Percentiles rank a stretch among this genome's conserved stretches.
Conservation (phyloP, 1,140 invertebrate genomes). For the Drosophila pallidifrons region DNA sequence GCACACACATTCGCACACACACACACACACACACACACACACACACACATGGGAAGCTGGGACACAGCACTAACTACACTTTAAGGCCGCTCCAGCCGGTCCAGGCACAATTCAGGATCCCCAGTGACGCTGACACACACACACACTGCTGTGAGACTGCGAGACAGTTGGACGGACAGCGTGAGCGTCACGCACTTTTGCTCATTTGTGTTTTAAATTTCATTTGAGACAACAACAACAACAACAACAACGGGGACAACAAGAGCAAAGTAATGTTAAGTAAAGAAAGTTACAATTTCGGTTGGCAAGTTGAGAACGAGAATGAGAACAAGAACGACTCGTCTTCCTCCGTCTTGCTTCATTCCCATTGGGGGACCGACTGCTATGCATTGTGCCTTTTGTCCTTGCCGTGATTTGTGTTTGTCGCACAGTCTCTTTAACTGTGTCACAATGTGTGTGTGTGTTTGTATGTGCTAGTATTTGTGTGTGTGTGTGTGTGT, state of each 20-base stretch:
- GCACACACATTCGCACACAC: constrained; percentile 18
- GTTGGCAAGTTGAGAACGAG: constrained; percentile 51
- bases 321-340: constrained; percentile 15
- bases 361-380: constrained; percentile 51
- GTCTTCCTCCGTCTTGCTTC: constrained; percentile 23
- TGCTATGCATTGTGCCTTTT: constrained; percentile 57
- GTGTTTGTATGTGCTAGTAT: background rate
- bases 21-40: constrained; percentile 19
- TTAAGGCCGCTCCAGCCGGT: constrained; percentile 50
- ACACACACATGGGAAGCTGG: constrained; percentile 9
- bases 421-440: constrained; percentile 16
- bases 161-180: constrained; percentile 12
- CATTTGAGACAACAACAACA: constrained; percentile 64
- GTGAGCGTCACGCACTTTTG: constrained; percentile 74
- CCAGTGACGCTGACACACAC: constrained; percentile 52
- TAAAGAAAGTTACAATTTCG: constrained; percentile 73
- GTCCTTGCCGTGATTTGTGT: constrained; percentile 66
- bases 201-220: constrained; percentile 83
- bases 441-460: background rate
- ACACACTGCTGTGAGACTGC: constrained; percentile 50
- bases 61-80: constrained; percentile 59
- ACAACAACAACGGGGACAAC: background rate
- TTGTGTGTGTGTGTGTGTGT: constrained; percentile 13
- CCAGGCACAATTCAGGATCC: constrained; percentile 36
- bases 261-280: constrained; percentile 48